A percentile compares a stretch with the other conserved stretches of the same genome.
Evolutionary conservation across 2,113 vertebrate species (phyloP).

Genomic region (Tragelaphus buxtoni): DNA sequence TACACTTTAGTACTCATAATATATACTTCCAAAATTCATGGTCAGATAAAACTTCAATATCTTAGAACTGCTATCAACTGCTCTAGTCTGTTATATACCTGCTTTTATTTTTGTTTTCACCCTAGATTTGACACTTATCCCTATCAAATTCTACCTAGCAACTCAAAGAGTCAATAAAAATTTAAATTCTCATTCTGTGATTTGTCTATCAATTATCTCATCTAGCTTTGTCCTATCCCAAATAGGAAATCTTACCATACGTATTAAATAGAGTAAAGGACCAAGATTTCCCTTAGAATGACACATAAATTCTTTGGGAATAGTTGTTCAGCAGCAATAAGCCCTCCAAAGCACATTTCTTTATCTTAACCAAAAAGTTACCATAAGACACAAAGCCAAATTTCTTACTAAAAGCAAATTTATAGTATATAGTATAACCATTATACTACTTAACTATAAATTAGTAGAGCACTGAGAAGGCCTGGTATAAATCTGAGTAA

Average conservation of each 20-base stretch:
- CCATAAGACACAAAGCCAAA: neutral
- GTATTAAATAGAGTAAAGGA: neutral
- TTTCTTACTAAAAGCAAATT: constrained; percentile 9
- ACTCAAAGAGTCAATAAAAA: neutral
- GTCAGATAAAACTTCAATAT: neutral
- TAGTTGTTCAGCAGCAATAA: neutral
- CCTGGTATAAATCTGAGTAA: neutral
- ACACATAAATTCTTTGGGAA: neutral
- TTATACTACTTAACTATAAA: neutral
- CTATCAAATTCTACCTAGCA: constrained; percentile 8
- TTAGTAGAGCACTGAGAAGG: neutral
- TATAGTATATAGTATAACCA: neutral
- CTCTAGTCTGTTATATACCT: neutral
- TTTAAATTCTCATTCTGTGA: neutral
- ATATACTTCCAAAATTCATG: neutral
- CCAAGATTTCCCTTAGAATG: neutral
- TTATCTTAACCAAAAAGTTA: neutral
- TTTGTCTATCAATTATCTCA: neutral
- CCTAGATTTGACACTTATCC: neutral
- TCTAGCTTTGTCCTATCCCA: neutral
- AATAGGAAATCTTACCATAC: neutral
- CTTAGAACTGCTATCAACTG: neutral
- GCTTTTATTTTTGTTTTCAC: neutral
- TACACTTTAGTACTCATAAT: neutral
- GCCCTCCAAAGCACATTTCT: neutral